A percentile compares a stretch with the other conserved stretches of the same genome.
phyloP scores from a whole-genome alignment of 2,113 vertebrate species.

The Callorhinus ursinus region DNA sequence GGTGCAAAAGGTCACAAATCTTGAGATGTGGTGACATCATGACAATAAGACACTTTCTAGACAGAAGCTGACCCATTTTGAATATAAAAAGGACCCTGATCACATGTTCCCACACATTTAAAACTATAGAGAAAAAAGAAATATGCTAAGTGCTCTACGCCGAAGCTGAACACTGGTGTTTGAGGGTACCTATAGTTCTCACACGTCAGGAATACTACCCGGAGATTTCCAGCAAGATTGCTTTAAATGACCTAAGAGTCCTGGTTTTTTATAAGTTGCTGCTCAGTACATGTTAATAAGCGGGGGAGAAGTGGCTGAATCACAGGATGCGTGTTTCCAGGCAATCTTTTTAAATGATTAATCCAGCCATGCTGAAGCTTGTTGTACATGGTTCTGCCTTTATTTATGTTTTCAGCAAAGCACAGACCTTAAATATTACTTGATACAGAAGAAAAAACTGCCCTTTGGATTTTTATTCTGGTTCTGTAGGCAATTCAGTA shows the following conservation, averaged over 20 bases:
- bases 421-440: conserved; percentile 20
- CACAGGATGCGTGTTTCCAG: neutral
- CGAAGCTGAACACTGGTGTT: conserved; percentile 74
- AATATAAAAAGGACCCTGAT: conserved; percentile 94
- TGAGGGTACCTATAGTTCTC: conserved; percentile 80
- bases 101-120: conserved; percentile 97
- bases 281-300: conserved; percentile 84
- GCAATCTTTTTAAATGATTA: conserved; percentile 72
- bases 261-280: conserved; percentile 68
- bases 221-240: conserved; percentile 66
- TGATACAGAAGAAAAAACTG: conserved; percentile 56
- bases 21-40: conserved; percentile 98
- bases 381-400: conserved; percentile 47
- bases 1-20: conserved; percentile 97
- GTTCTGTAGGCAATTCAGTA: conserved; percentile 61
- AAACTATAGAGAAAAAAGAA: conserved; percentile 84
- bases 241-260: conserved; percentile 72
- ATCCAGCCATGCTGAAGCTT: conserved; percentile 55
- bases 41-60: conserved; percentile 98
- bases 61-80: conserved; percentile 96
- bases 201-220: conserved; percentile 73
- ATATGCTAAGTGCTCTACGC: conserved; percentile 79
- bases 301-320: conserved; percentile 51
- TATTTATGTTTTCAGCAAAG: conserved; percentile 75
- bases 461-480: conserved; percentile 62